Evolutionary conservation across 2,113 vertebrate species (phyloP).

Genomic region (Brachypteracias leptosomus): DNA sequence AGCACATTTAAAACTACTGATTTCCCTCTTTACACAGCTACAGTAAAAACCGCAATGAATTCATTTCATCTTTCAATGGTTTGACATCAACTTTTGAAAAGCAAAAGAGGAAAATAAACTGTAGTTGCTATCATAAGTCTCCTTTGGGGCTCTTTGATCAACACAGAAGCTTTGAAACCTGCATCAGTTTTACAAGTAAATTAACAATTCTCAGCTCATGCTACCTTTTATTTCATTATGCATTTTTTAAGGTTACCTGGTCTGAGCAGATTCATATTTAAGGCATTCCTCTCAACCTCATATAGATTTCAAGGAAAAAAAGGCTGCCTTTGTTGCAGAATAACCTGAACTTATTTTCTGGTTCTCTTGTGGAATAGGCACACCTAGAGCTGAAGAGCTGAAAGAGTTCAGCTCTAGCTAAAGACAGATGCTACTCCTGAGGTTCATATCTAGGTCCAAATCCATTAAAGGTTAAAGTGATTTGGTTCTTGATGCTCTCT

Average conservation of each 20-base stretch:
- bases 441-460: background rate
- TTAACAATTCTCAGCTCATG: rapidly evolving
- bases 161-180: background rate
- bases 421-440: background rate
- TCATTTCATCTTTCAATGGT: background rate
- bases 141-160: background rate
- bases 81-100: background rate
- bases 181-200: background rate
- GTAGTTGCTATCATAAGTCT: background rate
- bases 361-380: background rate
- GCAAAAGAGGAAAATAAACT: background rate
- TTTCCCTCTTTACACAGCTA: background rate
- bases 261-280: background rate
- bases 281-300: background rate
- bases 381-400: background rate
- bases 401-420: background rate
- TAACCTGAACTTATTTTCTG: background rate
- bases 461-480: background rate
- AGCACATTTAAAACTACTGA: background rate
- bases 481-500: background rate
- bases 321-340: background rate
- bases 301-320: background rate
- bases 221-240: background rate
- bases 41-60: background rate
- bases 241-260: background rate